Conservation (phyloP, 1,140 invertebrate species). For the Ruditapes philippinarum region DNA sequence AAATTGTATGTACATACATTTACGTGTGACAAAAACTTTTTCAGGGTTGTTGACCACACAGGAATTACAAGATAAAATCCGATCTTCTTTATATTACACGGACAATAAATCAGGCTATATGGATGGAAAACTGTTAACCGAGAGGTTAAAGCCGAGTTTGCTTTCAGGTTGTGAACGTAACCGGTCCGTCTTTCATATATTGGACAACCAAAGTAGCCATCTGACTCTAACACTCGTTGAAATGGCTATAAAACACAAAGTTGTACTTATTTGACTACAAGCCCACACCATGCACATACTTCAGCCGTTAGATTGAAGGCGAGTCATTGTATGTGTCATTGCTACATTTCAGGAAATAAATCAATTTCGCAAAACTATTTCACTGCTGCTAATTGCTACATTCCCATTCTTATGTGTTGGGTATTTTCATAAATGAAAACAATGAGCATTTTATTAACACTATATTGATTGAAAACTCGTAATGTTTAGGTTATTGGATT, state of each 20-base stretch:
- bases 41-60: background rate
- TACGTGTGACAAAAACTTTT: too few species aligned
- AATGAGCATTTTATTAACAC: too few species aligned
- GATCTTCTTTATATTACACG: background rate
- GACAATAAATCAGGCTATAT: background rate
- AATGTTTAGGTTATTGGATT: too few species aligned
- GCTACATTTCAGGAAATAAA: too few species aligned
- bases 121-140: background rate
- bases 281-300: conserved; percentile 60
- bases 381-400: too few species aligned
- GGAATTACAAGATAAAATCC: background rate
- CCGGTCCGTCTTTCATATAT: conserved; percentile 21
- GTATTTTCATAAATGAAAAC: too few species aligned
- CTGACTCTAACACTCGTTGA: conserved; percentile 74
- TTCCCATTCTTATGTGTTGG: too few species aligned
- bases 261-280: conserved; percentile 56
- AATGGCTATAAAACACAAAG: conserved; percentile 64
- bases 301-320: conserved; percentile 64
- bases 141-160: background rate
- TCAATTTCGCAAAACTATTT: too few species aligned
- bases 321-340: conserved; percentile 17
- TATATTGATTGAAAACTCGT: too few species aligned
- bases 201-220: conserved; percentile 83
- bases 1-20: too few species aligned
- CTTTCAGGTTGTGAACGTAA: background rate